A percentile compares a stretch with the other conserved stretches of the same genome.
Evolutionary conservation across 2,113 vertebrate genomes (phyloP).

Genomic region (Anolis carolinensis): DNA sequence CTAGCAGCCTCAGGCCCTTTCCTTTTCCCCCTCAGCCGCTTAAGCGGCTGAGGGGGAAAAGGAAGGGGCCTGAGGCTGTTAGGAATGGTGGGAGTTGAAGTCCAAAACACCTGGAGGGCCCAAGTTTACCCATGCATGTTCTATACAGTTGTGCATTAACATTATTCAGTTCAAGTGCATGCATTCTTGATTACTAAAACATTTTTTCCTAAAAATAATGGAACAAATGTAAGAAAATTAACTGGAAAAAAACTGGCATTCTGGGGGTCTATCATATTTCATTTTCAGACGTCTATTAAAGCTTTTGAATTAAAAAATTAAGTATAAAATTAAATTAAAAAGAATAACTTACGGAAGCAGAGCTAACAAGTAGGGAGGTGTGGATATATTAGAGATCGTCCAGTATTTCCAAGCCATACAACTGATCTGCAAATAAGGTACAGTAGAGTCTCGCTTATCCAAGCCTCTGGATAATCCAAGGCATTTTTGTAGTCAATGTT

Average conservation of each 20-base stretch:
- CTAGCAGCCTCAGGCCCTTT: too few species aligned
- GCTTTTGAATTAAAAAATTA: background rate
- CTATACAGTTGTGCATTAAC: background rate
- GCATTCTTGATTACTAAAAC: background rate
- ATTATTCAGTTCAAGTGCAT: background rate
- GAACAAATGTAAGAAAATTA: background rate
- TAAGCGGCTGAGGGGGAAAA: too few species aligned
- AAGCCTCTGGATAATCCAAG: too few species aligned
- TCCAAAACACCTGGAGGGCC: too few species aligned
- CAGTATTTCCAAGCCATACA: slow-evolving; percentile 85
- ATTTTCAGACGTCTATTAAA: background rate
- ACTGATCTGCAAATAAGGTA: slow-evolving; percentile 73
- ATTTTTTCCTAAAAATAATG: background rate
- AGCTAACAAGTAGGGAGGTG: slow-evolving; percentile 74
- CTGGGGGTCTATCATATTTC: background rate
- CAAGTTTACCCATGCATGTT: too few species aligned
- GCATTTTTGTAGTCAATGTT: too few species aligned
- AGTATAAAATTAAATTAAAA: background rate
- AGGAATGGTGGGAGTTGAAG: too few species aligned
- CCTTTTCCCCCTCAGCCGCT: too few species aligned
- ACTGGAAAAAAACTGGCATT: background rate
- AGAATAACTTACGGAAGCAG: slow-evolving; percentile 78
- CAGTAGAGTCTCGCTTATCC: too few species aligned
- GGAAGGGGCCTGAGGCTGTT: too few species aligned
- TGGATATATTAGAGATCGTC: slow-evolving; percentile 65